Percentiles rank a stretch among this genome's conserved stretches.
These are phyloP conservation scores for Pagrus major DNA, from an alignment of 2,113 vertebrate genomes.

Conservation along the genomic window DNA sequence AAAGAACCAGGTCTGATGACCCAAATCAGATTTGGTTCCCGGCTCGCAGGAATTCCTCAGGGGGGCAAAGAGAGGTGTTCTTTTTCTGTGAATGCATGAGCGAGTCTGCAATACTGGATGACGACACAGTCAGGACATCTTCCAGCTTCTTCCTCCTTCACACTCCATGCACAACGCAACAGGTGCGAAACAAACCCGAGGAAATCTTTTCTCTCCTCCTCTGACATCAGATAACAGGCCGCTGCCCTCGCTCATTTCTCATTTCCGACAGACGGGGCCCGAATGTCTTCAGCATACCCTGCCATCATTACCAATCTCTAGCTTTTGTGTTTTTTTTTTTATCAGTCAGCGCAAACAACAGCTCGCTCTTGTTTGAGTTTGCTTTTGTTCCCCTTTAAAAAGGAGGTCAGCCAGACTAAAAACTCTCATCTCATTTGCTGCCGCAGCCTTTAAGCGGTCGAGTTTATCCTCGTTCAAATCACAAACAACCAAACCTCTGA, in stretches of 20 bases:
- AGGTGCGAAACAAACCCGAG: constrained; percentile 37
- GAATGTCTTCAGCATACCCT: constrained; percentile 26
- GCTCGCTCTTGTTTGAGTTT: constrained; percentile 11
- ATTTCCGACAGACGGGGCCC: constrained; percentile 9
- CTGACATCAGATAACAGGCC: constrained; percentile 21
- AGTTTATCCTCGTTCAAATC: constrained; percentile 61
- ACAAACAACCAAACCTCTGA: constrained; percentile 43
- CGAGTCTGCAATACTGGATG: constrained; percentile 7
- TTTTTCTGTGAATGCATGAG: background rate
- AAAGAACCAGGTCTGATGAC: background rate
- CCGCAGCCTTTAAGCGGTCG: constrained; percentile 22
- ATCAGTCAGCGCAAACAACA: constrained; percentile 42
- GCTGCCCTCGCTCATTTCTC: constrained; percentile 14
- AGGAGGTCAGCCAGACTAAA: constrained; percentile 39
- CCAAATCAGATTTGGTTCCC: constrained; percentile 2
- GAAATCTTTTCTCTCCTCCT: constrained; percentile 21
- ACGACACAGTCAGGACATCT: constrained; percentile 11
- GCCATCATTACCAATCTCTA: constrained; percentile 3
- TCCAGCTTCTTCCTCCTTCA: constrained; percentile 5
- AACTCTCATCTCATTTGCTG: constrained; percentile 10
- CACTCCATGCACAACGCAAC: background rate
- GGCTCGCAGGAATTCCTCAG: background rate
- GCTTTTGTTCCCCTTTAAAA: constrained; percentile 48
- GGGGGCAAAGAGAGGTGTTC: background rate
- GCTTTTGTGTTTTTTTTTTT: background rate